A percentile compares a stretch with the other conserved stretches of the same genome.
Evolutionary conservation across 1,140 invertebrate genomes (phyloP).

Genomic region (Nasonia giraulti): DNA sequence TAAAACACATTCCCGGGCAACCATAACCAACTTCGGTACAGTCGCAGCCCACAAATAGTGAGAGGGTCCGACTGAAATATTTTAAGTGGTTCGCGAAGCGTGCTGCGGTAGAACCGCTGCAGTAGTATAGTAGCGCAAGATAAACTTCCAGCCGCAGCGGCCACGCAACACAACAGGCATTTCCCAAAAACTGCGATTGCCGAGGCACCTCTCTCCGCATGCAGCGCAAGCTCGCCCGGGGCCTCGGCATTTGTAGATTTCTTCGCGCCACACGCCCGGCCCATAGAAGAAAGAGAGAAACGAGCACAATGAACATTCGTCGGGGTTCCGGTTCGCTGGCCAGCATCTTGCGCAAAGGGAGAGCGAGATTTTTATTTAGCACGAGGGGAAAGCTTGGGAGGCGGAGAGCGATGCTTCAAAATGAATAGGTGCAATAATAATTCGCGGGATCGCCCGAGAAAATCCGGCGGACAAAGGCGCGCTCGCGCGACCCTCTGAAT

Average conservation of each 20-base stretch:
- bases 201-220: not conserved
- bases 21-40: not conserved
- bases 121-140: not conserved
- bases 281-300: not conserved
- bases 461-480: constrained; percentile 18
- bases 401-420: constrained; percentile 6
- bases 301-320: constrained; percentile 21
- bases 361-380: constrained; percentile 46
- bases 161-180: not conserved
- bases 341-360: not conserved
- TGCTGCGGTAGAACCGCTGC: not conserved
- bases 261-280: not conserved
- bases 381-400: not conserved
- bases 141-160: not conserved
- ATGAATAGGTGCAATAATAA: constrained; percentile 49
- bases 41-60: not conserved
- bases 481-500: constrained; percentile 8
- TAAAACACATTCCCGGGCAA: not conserved
- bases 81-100: too few species aligned
- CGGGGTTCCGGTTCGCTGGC: not conserved
- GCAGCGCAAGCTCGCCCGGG: too few species aligned
- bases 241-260: not conserved
- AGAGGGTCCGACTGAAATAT: too few species aligned
- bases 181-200: not conserved
- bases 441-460: constrained; percentile 35